phyloP scores from a whole-genome alignment of 2,113 vertebrate species.

The Alaudala cheleensis region DNA sequence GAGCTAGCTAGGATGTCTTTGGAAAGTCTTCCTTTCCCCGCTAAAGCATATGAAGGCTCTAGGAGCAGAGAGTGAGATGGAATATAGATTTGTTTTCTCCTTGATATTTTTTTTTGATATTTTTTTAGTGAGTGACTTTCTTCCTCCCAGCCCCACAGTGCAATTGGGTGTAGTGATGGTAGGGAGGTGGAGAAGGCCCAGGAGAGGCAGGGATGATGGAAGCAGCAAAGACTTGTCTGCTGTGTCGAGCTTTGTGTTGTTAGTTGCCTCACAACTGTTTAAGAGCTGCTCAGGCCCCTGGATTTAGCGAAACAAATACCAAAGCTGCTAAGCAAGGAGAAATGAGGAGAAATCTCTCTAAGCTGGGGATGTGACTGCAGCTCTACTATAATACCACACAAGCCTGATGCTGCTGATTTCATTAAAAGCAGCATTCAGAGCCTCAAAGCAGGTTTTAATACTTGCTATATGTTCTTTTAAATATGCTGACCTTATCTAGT shows the following conservation, averaged over 20 bases:
- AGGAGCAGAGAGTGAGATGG: not conserved
- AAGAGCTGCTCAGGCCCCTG: not conserved
- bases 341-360: slow-evolving; percentile 44
- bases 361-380: slow-evolving; percentile 37
- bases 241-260: not conserved
- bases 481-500: slow-evolving; percentile 62
- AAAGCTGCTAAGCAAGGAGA: slow-evolving; percentile 47
- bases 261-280: not conserved
- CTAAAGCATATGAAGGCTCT: not conserved
- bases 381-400: slow-evolving; percentile 34
- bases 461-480: slow-evolving; percentile 48
- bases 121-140: not conserved
- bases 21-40: not conserved
- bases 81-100: not conserved
- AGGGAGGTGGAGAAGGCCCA: not conserved
- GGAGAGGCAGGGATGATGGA: not conserved
- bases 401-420: slow-evolving; percentile 57
- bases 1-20: not conserved
- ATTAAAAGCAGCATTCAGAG: slow-evolving; percentile 45
- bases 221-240: not conserved
- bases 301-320: slow-evolving; percentile 25
- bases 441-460: slow-evolving; percentile 64
- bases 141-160: not conserved
- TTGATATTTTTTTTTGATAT: not conserved
- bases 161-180: not conserved